Evolutionary conservation across 64 coral and sea anemone genomes (phyloP).

Genomic region (Montipora capricornis): DNA sequence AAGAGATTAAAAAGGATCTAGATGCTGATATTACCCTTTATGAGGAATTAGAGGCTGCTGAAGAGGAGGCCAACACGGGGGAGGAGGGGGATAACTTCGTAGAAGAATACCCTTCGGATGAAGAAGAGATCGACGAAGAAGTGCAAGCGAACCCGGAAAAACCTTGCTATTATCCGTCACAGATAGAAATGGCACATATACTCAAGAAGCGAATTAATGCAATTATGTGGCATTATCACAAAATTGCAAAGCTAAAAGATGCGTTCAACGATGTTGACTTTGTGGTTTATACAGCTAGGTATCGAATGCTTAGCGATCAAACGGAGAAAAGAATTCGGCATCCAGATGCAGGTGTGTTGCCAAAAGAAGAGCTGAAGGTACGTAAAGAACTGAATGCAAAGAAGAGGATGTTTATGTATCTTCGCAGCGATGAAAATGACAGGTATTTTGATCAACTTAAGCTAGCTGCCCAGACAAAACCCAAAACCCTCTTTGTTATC

Average conservation of each 20-base stretch:
- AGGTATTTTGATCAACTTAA: constrained; percentile 47
- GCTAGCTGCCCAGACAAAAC: constrained; percentile 31
- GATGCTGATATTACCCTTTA: neutral
- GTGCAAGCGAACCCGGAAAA: constrained; percentile 25
- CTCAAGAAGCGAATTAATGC: constrained; percentile 19
- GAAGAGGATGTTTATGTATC: constrained; percentile 75
- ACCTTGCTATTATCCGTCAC: constrained; percentile 74
- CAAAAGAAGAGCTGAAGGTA: constrained; percentile 27
- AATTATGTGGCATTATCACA: too few species aligned
- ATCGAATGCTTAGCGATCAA: constrained; percentile 75
- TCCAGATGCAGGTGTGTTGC: constrained; percentile 73
- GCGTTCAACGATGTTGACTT: constrained; percentile 66
- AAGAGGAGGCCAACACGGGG: neutral
- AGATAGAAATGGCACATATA: constrained; percentile 72
- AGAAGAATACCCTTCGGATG: neutral
- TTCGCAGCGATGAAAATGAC: constrained; percentile 53
- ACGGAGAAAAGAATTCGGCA: constrained; percentile 68
- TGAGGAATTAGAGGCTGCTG: neutral
- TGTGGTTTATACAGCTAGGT: constrained; percentile 72
- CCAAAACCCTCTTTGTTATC: constrained; percentile 60
- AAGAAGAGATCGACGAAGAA: constrained; percentile 45
- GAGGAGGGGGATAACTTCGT: neutral
- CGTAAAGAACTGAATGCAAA: neutral
- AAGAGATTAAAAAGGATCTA: constrained; percentile 30
- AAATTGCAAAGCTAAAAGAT: constrained; percentile 51